A percentile compares a stretch with the other conserved stretches of the same genome.
Conservation (phyloP, 1,140 invertebrate genomes). For the Drosophila nannoptera region DNA sequence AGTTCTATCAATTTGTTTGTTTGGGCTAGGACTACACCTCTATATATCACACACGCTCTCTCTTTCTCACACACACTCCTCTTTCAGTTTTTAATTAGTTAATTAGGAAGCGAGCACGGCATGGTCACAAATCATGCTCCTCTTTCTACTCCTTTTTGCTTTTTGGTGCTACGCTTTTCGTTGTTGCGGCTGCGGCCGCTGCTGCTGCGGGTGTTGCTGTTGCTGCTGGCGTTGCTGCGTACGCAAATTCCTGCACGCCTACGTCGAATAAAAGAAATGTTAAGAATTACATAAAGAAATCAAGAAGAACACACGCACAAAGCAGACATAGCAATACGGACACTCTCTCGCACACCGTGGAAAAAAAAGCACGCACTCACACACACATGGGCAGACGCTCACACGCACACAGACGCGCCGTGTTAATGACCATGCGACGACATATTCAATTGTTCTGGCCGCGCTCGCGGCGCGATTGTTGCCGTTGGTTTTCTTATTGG, state of each 20-base stretch:
- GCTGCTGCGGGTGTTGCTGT: too few species aligned
- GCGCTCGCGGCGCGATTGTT: slow-evolving; percentile 19
- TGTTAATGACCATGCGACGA: slow-evolving; percentile 58
- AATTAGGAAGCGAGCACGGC: slow-evolving; percentile 53
- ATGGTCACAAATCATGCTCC: slow-evolving; percentile 47
- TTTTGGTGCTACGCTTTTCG: slow-evolving; percentile 32
- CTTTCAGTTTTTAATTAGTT: slow-evolving; percentile 64
- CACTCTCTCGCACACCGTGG: slow-evolving; percentile 4
- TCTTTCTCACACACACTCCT: slow-evolving; percentile 14
- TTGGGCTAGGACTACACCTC: slow-evolving; percentile 40
- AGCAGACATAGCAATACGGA: slow-evolving; percentile 35
- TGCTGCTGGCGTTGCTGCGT: slow-evolving; percentile 31
- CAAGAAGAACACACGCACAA: slow-evolving; percentile 48
- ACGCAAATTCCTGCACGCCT: slow-evolving; percentile 63
- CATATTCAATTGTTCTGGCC: slow-evolving; percentile 60
- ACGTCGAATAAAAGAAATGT: slow-evolving; percentile 37
- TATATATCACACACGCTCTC: slow-evolving; percentile 29
- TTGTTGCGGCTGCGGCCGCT: too few species aligned
- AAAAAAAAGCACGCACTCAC: slow-evolving; percentile 2
- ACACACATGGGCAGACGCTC: slow-evolving; percentile 4
- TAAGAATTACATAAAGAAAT: slow-evolving; percentile 47
- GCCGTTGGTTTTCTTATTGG: slow-evolving; percentile 52
- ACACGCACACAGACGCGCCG: slow-evolving; percentile 9
- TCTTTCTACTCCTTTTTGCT: slow-evolving; percentile 47
- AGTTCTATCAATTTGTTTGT: neutral